phyloP scores from a whole-genome alignment of 2,797 vertebrate genomes.

The Cichlasoma orientale region DNA sequence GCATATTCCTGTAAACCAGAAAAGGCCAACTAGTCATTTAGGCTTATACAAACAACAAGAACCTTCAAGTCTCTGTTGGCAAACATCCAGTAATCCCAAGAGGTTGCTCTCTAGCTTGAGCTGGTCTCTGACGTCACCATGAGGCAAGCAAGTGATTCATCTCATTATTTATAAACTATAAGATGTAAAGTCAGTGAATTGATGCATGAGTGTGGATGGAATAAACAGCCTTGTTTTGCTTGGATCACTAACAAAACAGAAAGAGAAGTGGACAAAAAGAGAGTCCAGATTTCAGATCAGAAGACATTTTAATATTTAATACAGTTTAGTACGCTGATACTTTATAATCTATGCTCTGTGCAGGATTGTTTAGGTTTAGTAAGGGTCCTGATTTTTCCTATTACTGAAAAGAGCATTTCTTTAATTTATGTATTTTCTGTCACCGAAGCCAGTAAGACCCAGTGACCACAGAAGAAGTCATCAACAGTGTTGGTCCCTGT shows the following conservation, averaged over 20 bases:
- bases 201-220: conserved; percentile 4
- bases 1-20: conserved; percentile 9
- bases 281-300: neutral
- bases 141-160: conserved; percentile 26
- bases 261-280: neutral
- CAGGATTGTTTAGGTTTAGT: neutral
- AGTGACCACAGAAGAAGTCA: conserved; percentile 20
- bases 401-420: neutral
- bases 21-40: neutral
- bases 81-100: conserved; percentile 18
- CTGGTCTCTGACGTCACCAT: conserved; percentile 20
- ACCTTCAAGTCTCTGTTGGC: conserved; percentile 4
- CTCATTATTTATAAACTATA: conserved; percentile 51
- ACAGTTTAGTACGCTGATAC: neutral
- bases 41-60: conserved; percentile 6
- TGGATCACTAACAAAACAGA: conserved; percentile 24
- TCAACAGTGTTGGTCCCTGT: conserved; percentile 50
- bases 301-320: neutral
- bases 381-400: neutral
- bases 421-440: neutral
- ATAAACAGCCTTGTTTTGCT: conserved; percentile 36
- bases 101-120: neutral
- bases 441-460: conserved; percentile 20
- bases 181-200: conserved; percentile 21
- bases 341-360: neutral